phyloP scores from a whole-genome alignment of 2,113 vertebrate species.

The Dinomys branickii region DNA sequence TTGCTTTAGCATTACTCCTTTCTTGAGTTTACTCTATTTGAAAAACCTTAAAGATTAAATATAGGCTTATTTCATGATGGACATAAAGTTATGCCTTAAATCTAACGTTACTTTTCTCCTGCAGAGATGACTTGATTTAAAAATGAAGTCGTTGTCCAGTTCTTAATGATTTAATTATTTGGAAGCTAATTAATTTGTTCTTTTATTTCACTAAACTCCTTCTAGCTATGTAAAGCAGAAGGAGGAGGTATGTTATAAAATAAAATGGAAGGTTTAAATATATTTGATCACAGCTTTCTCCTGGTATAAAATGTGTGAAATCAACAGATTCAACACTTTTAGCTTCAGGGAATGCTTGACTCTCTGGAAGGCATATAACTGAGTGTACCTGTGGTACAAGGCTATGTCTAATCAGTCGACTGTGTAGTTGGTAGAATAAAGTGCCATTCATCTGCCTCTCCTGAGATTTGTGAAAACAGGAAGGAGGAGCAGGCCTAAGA shows the following conservation, averaged over 20 bases:
- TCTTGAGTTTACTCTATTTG: constrained; percentile 29
- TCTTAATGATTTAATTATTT: neutral
- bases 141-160: constrained; percentile 37
- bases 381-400: constrained; percentile 85
- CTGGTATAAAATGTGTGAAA: constrained; percentile 60
- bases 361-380: constrained; percentile 81
- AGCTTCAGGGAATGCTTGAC: constrained; percentile 77
- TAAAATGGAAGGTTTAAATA: constrained; percentile 42
- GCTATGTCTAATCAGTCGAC: constrained; percentile 86
- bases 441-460: constrained; percentile 87
- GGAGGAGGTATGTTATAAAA: constrained; percentile 21
- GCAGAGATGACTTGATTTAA: constrained; percentile 46
- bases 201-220: constrained; percentile 23
- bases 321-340: constrained; percentile 72
- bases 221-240: neutral
- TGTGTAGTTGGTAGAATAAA: constrained; percentile 85
- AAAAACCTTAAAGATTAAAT: constrained; percentile 44
- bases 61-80: neutral
- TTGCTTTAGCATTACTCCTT: neutral
- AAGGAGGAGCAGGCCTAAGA: constrained; percentile 83
- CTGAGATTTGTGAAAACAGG: constrained; percentile 84
- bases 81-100: constrained; percentile 34
- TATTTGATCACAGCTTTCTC: constrained; percentile 55
- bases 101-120: neutral
- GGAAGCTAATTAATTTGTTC: neutral